Evolutionary conservation across 2,113 vertebrate species (phyloP).

Genomic region (Camelus bactrianus): DNA sequence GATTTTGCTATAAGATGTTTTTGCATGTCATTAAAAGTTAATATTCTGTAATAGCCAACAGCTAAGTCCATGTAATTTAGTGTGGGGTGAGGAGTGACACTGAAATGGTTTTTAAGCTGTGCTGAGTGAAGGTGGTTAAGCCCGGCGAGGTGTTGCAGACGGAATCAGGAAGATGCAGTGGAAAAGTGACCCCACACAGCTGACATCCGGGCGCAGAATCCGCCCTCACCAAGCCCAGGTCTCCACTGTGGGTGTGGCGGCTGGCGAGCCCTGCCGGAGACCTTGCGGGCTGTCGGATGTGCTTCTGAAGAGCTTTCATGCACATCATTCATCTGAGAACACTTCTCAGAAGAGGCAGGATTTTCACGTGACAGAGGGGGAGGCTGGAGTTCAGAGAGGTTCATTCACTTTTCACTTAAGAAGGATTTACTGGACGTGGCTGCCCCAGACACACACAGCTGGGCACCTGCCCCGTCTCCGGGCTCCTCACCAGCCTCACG

Average conservation of each 20-base stretch:
- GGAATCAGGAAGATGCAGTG: not conserved
- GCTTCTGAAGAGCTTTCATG: too few relatives aligned
- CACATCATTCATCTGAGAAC: too few relatives aligned
- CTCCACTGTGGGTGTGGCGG: not conserved
- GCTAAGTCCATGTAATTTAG: not conserved
- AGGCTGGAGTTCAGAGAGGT: too few relatives aligned
- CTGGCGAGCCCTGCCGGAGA: not conserved
- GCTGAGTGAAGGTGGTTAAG: not conserved
- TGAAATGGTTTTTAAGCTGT: not conserved
- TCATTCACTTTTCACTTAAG: too few relatives aligned
- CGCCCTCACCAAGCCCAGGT: not conserved
- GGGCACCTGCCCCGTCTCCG: too few relatives aligned
- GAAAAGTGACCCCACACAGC: not conserved
- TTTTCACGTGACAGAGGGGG: too few relatives aligned
- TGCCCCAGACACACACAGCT: too few relatives aligned
- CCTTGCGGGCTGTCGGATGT: too few relatives aligned
- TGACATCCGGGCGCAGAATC: not conserved
- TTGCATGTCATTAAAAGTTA: constrained; percentile 5
- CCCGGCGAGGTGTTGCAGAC: not conserved
- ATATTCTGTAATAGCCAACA: not conserved
- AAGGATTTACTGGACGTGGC: too few relatives aligned
- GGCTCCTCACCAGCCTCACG: too few relatives aligned
- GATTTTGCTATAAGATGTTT: not conserved
- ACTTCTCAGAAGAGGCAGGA: too few relatives aligned
- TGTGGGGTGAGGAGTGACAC: not conserved